A percentile compares a stretch with the other conserved stretches of the same genome.
Conservation (phyloP, 2,113 vertebrate genomes). For the Grammomys surdaster region DNA sequence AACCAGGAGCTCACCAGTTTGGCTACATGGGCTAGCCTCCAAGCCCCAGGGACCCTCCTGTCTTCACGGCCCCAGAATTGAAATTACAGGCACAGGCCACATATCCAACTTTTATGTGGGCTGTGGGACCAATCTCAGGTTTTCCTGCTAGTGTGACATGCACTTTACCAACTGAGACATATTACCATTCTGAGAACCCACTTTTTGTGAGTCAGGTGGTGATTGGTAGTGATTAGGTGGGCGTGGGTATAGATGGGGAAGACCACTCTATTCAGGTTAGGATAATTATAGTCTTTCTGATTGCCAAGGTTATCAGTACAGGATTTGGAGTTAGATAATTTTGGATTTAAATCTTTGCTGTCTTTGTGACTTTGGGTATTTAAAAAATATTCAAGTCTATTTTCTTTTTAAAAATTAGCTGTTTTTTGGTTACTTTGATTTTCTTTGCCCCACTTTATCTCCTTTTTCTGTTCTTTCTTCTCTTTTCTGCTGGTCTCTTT, state of each 20-base stretch:
- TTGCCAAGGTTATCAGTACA: neutral
- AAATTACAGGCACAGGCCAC: neutral
- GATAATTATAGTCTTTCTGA: neutral
- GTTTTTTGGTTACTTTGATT: neutral
- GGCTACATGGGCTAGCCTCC: neutral
- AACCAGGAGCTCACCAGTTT: neutral
- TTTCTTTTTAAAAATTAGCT: neutral
- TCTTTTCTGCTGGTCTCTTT: neutral
- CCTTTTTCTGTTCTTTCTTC: neutral
- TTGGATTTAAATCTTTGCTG: constrained; percentile 22
- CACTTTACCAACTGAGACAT: neutral
- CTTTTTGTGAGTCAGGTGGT: neutral
- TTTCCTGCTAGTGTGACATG: neutral
- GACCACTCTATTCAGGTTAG: neutral
- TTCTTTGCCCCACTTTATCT: neutral
- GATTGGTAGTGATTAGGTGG: neutral
- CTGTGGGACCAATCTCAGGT: neutral
- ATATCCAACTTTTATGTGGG: neutral
- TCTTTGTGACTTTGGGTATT: constrained; percentile 19
- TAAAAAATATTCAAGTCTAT: neutral
- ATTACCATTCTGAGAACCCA: neutral
- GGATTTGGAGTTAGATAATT: neutral
- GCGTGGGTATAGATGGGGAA: neutral
- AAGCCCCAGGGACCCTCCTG: neutral
- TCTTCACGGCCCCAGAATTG: neutral